Evolutionary conservation across 2,113 vertebrate genomes (phyloP), one percentile per base, ranked within the genome.

Genomic region (Gallinago undulata): DNA sequence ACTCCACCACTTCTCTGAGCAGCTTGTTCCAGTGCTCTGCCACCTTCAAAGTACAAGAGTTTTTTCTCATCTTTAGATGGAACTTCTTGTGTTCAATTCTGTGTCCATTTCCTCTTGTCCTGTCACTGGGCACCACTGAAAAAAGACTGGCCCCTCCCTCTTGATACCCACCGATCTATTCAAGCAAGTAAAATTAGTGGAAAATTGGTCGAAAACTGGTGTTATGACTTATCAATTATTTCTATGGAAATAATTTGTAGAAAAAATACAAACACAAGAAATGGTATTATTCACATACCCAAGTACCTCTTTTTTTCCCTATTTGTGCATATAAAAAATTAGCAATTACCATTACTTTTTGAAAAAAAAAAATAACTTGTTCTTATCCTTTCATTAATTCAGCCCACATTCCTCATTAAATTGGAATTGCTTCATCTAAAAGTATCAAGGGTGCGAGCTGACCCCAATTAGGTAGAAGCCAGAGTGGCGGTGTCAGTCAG

Each of bases 381-480:
- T 87, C 21, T 79, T 90, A 70, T 56, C 15, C 9, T 93, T 89
- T 30, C 8, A 70, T 74, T 90, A 91, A 89, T 78, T 82, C 55
- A 84, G 8, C 23, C 88, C 39, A 60, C 24, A 89, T 45, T 72
- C 23, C n/a, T 69, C 43, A 72, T 43, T 84, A 56, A 74, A 67
- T 41, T 68, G 56, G 19, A 94, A 84, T 45, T 84, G 3, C 23
- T 81, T 68, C 78, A 7, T 79, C 64, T 89, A 22, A 79, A 77
- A 89, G 5, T 51, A 60, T 33, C 31, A 78, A 51, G 56, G 24
- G 10, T 62, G 35, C 68, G 80, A 88, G 33, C 51, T 84, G 80
- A 68, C 60, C 55, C 72, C 68, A 70, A 23, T 92, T 75, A 70
- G 5, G 37, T 9, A 43, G 48, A 84, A 89, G 23, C 23, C 57